phyloP scores from a whole-genome alignment of 2,113 vertebrate species.

The Sylvilagus bachmani region DNA sequence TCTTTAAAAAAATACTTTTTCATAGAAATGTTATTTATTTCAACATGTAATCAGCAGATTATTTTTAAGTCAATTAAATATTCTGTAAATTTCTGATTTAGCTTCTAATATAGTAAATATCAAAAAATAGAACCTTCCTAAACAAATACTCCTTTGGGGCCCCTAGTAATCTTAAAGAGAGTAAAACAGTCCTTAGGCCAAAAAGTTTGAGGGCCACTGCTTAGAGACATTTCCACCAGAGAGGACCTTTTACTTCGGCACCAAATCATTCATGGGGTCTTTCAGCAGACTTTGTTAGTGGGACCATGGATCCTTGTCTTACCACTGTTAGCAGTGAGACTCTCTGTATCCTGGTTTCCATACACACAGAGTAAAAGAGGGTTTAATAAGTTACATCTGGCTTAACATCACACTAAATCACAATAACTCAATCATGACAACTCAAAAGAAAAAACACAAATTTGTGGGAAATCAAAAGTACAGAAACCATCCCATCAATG shows the following conservation, averaged over 20 bases:
- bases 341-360: neutral
- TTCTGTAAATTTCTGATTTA: neutral
- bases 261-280: neutral
- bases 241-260: neutral
- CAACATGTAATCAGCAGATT: neutral
- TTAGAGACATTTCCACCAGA: neutral
- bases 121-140: neutral
- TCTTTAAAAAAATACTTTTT: neutral
- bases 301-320: neutral
- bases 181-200: neutral
- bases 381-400: neutral
- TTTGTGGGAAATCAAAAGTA: neutral
- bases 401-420: neutral
- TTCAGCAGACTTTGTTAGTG: neutral
- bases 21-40: neutral
- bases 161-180: neutral
- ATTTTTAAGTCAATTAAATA: slow-evolving; percentile 6
- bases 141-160: neutral
- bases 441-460: neutral
- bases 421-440: neutral
- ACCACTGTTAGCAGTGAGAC: neutral
- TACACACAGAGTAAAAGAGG: neutral
- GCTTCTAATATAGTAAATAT: neutral
- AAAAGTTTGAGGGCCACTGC: neutral
- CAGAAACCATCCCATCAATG: neutral